Evolutionary conservation across 2,888 invertebrate species (phyloP).

Genomic region (Phyto melanocephala): DNA sequence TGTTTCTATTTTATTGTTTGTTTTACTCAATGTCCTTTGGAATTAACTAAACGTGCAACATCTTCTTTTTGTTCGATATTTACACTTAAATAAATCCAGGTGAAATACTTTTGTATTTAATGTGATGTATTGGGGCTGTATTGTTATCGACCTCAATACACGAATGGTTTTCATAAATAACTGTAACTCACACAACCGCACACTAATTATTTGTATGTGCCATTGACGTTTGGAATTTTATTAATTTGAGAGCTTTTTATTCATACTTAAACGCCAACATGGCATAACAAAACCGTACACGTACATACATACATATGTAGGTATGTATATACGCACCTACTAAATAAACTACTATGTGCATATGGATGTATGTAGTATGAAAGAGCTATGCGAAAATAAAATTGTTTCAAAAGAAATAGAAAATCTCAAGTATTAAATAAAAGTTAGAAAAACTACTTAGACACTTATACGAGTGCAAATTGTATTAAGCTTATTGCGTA

Average conservation of each 20-base stretch:
- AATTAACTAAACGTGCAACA: slow-evolving; percentile 20
- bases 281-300: background rate
- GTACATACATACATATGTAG: background rate
- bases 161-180: slow-evolving; percentile 30
- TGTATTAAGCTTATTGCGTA: background rate
- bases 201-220: background rate
- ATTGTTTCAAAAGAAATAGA: background rate
- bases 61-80: slow-evolving; percentile 5
- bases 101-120: slow-evolving; percentile 26
- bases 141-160: slow-evolving; percentile 25
- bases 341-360: background rate
- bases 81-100: slow-evolving; percentile 23
- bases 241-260: slow-evolving; percentile 36
- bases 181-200: background rate
- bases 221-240: slow-evolving; percentile 33
- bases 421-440: background rate
- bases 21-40: background rate
- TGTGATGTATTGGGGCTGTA: background rate
- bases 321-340: background rate
- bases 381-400: background rate
- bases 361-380: background rate
- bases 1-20: too few relatives aligned
- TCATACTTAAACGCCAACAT: background rate
- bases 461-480: background rate
- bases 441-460: background rate